Percentiles rank a stretch among this genome's conserved stretches.
phyloP scores from a whole-genome alignment of 1,140 invertebrate species.

The Apis dorsata region DNA sequence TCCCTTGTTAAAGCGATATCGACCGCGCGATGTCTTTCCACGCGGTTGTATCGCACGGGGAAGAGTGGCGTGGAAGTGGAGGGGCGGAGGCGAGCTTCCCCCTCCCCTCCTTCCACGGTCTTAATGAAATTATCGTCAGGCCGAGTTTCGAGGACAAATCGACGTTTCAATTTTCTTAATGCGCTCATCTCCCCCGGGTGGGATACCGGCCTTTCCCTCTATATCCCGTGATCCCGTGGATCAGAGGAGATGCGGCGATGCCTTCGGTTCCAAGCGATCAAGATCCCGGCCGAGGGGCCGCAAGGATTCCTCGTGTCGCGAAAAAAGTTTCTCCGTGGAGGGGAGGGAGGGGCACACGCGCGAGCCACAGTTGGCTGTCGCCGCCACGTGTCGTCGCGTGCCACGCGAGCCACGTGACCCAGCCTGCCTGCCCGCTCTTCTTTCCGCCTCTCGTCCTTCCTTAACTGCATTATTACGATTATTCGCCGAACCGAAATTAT shows the following conservation, averaged over 20 bases:
- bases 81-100: background rate
- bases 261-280: slow-evolving; percentile 17
- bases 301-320: slow-evolving; percentile 8
- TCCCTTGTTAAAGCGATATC: slow-evolving; percentile 58
- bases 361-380: slow-evolving; percentile 55
- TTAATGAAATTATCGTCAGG: slow-evolving; percentile 77
- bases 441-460: slow-evolving; percentile 24
- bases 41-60: background rate
- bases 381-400: slow-evolving; percentile 76
- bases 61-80: too few relatives aligned
- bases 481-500: slow-evolving; percentile 39
- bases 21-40: slow-evolving; percentile 54
- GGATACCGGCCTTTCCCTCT: slow-evolving; percentile 49
- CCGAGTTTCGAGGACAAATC: slow-evolving; percentile 77
- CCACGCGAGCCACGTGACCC: slow-evolving; percentile 64
- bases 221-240: slow-evolving; percentile 43
- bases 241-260: too few relatives aligned
- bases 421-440: slow-evolving; percentile 67
- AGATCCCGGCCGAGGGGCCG: slow-evolving; percentile 4
- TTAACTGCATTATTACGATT: slow-evolving; percentile 70
- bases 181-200: slow-evolving; percentile 68
- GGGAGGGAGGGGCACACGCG: background rate
- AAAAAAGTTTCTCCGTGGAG: slow-evolving; percentile 14
- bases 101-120: slow-evolving; percentile 21
- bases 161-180: slow-evolving; percentile 81